Conservation (phyloP, 2,888 invertebrate genomes). For the Xanthorhoe spadicearia region DNA sequence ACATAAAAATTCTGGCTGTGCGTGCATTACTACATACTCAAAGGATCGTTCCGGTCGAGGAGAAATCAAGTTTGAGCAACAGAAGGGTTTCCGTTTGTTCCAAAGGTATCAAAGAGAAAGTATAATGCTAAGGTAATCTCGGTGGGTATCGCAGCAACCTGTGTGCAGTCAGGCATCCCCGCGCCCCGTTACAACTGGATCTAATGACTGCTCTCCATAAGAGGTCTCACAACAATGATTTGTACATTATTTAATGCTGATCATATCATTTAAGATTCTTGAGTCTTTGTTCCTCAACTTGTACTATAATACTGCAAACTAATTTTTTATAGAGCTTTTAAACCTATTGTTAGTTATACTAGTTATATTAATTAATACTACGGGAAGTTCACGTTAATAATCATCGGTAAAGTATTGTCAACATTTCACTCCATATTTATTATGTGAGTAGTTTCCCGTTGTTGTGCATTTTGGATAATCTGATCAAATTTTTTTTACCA, state of each 20-base stretch:
- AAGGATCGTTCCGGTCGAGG: neutral
- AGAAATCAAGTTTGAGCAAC: slow-evolving; percentile 2
- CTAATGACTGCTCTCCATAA: slow-evolving; percentile 50
- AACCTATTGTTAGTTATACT: no score
- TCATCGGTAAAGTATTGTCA: no score
- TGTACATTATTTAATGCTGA: slow-evolving; percentile 24
- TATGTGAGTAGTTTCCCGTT: no score
- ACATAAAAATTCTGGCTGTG: slow-evolving; percentile 1
- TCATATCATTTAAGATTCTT: slow-evolving; percentile 6
- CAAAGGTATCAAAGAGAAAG: slow-evolving; percentile 29
- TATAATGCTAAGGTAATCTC: slow-evolving; percentile 50
- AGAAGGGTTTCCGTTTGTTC: slow-evolving; percentile 8
- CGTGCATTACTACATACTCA: slow-evolving; percentile 6
- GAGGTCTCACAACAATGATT: slow-evolving; percentile 23
- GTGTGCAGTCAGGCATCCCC: slow-evolving; percentile 59
- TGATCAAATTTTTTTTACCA: no score
- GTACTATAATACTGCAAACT: neutral
- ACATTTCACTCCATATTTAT: no score
- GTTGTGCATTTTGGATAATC: no score
- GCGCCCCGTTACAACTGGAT: slow-evolving; percentile 69
- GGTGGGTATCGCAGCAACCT: slow-evolving; percentile 51
- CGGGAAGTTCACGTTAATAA: no score
- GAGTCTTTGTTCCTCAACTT: neutral
- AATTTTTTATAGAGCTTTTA: neutral
- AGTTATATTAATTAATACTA: no score